phyloP scores from a whole-genome alignment of 2,113 vertebrate species.

The Heptranchias perlo region DNA sequence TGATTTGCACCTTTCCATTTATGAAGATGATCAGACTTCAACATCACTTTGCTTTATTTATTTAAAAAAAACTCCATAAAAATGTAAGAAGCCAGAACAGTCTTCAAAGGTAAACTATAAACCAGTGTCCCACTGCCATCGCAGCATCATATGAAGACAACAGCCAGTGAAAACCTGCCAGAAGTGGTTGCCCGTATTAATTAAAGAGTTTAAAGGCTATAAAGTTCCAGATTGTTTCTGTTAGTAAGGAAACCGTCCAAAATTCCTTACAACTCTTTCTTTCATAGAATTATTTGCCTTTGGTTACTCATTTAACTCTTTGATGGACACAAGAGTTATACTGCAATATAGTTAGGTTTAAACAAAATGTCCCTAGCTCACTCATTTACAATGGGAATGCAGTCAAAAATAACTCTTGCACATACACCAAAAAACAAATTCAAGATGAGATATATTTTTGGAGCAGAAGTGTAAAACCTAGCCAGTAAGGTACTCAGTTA shows the following conservation, averaged over 20 bases:
- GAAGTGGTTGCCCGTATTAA: constrained; percentile 69
- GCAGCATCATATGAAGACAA: constrained; percentile 52
- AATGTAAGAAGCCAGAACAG: constrained; percentile 60
- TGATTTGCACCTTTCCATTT: constrained; percentile 58
- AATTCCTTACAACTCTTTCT: constrained; percentile 50
- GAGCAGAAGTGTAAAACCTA: neutral
- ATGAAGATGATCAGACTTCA: constrained; percentile 59
- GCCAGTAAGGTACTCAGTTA: neutral
- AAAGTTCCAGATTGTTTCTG: constrained; percentile 78
- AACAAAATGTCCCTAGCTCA: neutral
- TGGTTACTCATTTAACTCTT: neutral
- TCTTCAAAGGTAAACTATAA: constrained; percentile 57
- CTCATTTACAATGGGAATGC: neutral
- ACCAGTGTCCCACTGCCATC: constrained; percentile 55
- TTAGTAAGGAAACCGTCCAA: constrained; percentile 79
- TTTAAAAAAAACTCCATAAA: constrained; percentile 55
- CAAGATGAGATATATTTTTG: neutral
- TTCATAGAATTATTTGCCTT: constrained; percentile 5
- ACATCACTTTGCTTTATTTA: constrained; percentile 56
- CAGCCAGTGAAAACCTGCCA: constrained; percentile 63
- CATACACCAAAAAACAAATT: neutral
- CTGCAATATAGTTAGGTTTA: neutral
- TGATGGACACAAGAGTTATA: neutral
- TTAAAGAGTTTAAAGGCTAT: constrained; percentile 73
- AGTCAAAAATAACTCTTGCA: neutral